Evolutionary conservation across 2,797 vertebrate species (phyloP), one percentile per base, ranked within the genome.

Genomic region (Margarornis squamiger): DNA sequence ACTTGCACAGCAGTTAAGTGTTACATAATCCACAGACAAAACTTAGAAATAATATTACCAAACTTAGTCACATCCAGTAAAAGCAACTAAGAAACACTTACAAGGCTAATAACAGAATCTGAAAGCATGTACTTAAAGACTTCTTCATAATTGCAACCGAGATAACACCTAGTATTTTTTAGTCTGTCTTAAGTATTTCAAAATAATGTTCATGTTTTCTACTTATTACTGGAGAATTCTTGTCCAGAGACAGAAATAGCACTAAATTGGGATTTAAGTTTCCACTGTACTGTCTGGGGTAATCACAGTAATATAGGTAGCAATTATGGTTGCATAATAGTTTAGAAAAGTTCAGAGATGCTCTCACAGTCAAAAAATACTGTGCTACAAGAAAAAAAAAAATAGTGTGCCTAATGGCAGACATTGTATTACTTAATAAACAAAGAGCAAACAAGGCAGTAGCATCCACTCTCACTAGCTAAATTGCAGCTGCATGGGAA

Each of bases 21-120:
- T 68, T 34, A 46, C 6, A 34, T 4, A 6, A 86, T 22, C 27
- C 32, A 67, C 0, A 0, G 20, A 49, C 15, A 46, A 54, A 81
- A 73, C 34, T 68, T 70, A 81, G 24, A 63, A 85, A 59, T 27
- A 73, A 6, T 24, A 79, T 13, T 41, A 59, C 21, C 9, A 52
- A 36, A 45, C 54, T 38, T 45, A 41, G 14, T 14, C 49, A 58
- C 14, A 51, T 45, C 29, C 57, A 62, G 22, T 32, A 82, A 45
- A 91, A 82, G 20, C 8, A 58, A 46, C 14, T 32, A 79, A 63
- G 17, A 85, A 82, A 67, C 24, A 88, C 10, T 46, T 39, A 26
- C 6, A 12, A 88, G 52, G 38, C 46, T 61, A 71, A 59, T 0
- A 79, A n/a, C 5, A 91, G n/a, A 59, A 79, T 46, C 18, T 22